Percentiles rank a stretch among this genome's conserved stretches.
Evolutionary conservation across 1,140 invertebrate genomes (phyloP).

Genomic region (Tyrophagus putrescentiae): DNA sequence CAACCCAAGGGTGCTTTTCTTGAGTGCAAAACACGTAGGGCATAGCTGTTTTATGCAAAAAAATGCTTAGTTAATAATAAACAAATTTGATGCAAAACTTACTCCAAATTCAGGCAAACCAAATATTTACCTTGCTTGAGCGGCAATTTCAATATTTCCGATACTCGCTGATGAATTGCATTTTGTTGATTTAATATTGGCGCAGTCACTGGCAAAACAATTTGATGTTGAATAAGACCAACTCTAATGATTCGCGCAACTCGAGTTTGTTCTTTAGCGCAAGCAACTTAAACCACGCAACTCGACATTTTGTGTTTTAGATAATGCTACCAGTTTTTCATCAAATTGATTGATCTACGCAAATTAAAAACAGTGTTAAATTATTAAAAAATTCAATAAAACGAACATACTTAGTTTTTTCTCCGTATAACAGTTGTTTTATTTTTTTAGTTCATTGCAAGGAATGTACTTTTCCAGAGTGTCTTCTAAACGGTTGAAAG

Average conservation of each 20-base stretch:
- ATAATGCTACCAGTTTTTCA: no score
- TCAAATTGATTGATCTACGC: no score
- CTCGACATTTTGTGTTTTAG: no score
- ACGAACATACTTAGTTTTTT: no score
- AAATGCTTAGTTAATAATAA: no score
- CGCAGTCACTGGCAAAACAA: constrained; percentile 55
- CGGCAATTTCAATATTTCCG: constrained; percentile 60
- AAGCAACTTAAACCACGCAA: constrained; percentile 59
- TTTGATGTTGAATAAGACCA: constrained; percentile 75
- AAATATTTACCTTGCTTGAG: constrained; percentile 60
- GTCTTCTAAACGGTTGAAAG: no score
- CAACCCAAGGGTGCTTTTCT: constrained; percentile 89
- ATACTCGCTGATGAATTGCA: constrained; percentile 60
- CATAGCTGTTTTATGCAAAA: constrained; percentile 79
- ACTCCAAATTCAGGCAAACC: constrained; percentile 98
- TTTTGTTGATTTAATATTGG: constrained; percentile 61
- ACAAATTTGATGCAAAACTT: constrained; percentile 36
- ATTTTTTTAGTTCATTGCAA: no score
- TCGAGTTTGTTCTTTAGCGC: constrained; percentile 45
- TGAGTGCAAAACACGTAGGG: constrained; percentile 96
- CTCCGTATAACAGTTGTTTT: no score
- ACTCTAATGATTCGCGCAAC: constrained; percentile 50
- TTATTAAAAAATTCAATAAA: no score
- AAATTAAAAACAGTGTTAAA: no score
- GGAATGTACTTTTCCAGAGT: no score